These are phyloP conservation scores for Ophiodon elongatus DNA, from an alignment of 2,113 vertebrate species.

Conservation along the genomic window DNA sequence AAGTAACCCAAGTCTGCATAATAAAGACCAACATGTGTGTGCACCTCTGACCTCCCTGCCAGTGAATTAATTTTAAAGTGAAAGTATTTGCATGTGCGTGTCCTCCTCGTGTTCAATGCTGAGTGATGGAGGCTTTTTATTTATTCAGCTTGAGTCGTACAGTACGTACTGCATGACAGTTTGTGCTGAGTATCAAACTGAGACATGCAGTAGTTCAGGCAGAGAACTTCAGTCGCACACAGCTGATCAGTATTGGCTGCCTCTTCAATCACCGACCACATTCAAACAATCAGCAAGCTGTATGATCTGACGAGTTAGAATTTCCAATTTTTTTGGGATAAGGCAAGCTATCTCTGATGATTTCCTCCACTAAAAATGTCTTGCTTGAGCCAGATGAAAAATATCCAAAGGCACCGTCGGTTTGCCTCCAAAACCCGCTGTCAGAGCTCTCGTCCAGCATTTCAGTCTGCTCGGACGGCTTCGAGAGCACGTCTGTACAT, in stretches of 20 bases:
- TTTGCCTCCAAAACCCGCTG: constrained; percentile 36
- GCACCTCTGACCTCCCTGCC: constrained; percentile 6
- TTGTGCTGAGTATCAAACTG: not conserved
- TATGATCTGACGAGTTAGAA: constrained; percentile 19
- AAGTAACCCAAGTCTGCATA: constrained; percentile 16
- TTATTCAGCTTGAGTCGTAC: constrained; percentile 39
- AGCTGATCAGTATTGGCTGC: constrained; percentile 18
- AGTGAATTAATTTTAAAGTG: constrained; percentile 53
- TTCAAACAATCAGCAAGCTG: constrained; percentile 42
- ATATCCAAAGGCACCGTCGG: constrained; percentile 14
- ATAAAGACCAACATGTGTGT: constrained; percentile 19
- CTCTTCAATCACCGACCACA: constrained; percentile 44
- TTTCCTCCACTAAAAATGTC: constrained; percentile 24
- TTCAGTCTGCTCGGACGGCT: constrained; percentile 12
- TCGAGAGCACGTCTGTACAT: constrained; percentile 4
- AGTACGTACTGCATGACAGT: constrained; percentile 13
- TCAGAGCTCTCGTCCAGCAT: constrained; percentile 28
- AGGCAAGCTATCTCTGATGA: constrained; percentile 15
- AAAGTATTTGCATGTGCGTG: constrained; percentile 37
- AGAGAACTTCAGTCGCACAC: not conserved
- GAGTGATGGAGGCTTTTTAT: constrained; percentile 37
- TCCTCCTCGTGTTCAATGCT: constrained; percentile 36
- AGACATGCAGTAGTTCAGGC: constrained; percentile 22
- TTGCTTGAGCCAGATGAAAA: constrained; percentile 25
- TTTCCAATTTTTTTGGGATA: constrained; percentile 8